Evolutionary conservation across 2,888 invertebrate genomes (phyloP).

Genomic region (Belgica antarctica): DNA sequence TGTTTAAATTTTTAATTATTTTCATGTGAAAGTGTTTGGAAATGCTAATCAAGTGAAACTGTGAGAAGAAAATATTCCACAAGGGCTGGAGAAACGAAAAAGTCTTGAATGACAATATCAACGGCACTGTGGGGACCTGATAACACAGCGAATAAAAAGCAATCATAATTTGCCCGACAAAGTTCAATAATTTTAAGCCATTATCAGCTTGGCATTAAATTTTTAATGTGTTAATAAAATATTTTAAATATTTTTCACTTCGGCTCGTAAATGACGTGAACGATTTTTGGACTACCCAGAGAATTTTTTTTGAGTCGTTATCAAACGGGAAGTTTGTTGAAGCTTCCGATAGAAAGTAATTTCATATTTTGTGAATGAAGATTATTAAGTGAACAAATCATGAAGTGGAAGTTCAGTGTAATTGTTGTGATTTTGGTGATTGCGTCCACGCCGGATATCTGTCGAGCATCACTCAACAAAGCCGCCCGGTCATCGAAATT

Average conservation of each 20-base stretch:
- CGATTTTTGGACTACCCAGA: neutral
- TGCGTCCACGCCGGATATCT: neutral
- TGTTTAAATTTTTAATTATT: too few species aligned
- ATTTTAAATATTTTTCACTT: too few species aligned
- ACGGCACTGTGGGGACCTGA: neutral
- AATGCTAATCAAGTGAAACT: too few species aligned
- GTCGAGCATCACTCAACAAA: neutral
- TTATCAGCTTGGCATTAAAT: constrained; percentile 24
- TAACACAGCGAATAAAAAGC: neutral
- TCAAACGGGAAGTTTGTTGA: constrained; percentile 13
- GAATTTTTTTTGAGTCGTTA: constrained; percentile 16
- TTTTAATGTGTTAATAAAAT: constrained; percentile 16
- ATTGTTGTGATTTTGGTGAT: neutral
- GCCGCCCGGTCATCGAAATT: neutral
- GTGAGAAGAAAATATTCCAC: too few species aligned
- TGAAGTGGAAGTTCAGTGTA: neutral
- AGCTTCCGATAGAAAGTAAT: constrained; percentile 22
- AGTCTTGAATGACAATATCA: neutral
- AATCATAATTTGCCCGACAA: constrained; percentile 27
- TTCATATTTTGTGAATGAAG: neutral
- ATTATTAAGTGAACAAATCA: neutral
- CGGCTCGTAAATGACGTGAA: neutral
- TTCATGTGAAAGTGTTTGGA: too few species aligned
- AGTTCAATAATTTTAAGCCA: constrained; percentile 27
- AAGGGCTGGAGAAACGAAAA: neutral